Evolutionary conservation across 2,888 invertebrate genomes (phyloP), one percentile per base, ranked within the genome.

Genomic region (Dugesia japonica): DNA sequence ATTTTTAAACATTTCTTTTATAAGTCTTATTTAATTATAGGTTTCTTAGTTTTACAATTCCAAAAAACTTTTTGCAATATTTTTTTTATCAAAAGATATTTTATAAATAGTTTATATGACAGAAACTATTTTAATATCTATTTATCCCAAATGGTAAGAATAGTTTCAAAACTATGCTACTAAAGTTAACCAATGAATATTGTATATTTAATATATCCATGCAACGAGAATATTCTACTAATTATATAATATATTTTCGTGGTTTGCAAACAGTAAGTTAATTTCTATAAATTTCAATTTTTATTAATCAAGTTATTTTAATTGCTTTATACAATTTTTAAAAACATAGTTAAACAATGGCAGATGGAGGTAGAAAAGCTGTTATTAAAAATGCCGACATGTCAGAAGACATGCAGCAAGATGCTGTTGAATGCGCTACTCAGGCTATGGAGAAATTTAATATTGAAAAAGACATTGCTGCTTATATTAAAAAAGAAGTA

Each of bases 391-490:
- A 95, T 89, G 94, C 94, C 82, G 94, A 95, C 86, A 95, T 95
- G 94, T 91, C 92, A 83, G 95, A 95, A 86, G 94, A 95, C 87
- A 95, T 95, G 94, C 95, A 95, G 89, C 94, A 94, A 85, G 95
- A 95, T 86, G 94, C 94, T 81, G 94, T 95, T 38, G 94, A 95
- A 86, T 93, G 93, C 86, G 94, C 94, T 81, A 94, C 94, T 80
- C 93, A 94, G 85, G 94, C 94, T 26, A 88, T 94, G 80, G 94
- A 95, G 85, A 95, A 94, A 85, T 95, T 92, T 86, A 95, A 95
- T 86, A 94, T 95, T 86, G 95, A 97, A 87, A 97, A 98, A 90
- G 97, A 97, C 85, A 97, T 97, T 83, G 97, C 97, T 26, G 97
- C 97, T 77, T 97, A 90, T 86, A 95, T 97, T 86, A 97, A 98